Conservation (phyloP, 2,797 vertebrate species). For the Gymnodraco acuticeps region DNA sequence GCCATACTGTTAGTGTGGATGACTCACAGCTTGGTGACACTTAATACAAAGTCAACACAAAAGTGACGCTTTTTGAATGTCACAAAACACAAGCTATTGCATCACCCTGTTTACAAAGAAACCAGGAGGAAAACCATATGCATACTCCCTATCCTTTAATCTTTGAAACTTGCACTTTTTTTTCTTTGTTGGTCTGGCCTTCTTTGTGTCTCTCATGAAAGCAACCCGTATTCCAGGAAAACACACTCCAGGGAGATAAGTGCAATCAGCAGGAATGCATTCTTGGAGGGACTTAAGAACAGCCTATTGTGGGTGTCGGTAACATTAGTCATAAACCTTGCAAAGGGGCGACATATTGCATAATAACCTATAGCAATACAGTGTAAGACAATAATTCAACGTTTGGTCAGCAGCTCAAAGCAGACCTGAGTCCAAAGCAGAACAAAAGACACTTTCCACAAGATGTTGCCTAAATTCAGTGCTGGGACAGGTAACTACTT, state of each 20-base stretch:
- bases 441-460: conserved; percentile 42
- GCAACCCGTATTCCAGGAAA: conserved; percentile 25
- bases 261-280: conserved; percentile 50
- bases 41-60: neutral
- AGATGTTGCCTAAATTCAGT: conserved; percentile 38
- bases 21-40: conserved; percentile 9
- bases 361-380: conserved; percentile 34
- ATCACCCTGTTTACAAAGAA: neutral
- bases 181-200: neutral
- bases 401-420: conserved; percentile 30
- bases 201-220: neutral
- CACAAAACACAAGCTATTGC: conserved; percentile 1
- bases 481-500: conserved; percentile 9
- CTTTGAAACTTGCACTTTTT: neutral
- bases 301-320: conserved; percentile 39
- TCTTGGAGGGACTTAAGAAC: conserved; percentile 45
- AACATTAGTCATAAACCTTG: conserved; percentile 51
- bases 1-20: neutral
- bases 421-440: conserved; percentile 24
- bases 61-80: neutral
- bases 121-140: neutral
- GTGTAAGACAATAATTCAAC: conserved; percentile 9
- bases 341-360: conserved; percentile 41
- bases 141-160: conserved; percentile 9
- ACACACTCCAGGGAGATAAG: conserved; percentile 51